These are phyloP conservation scores for Amphiprion clarkii DNA, from an alignment of 2,797 vertebrate genomes.

Conservation along the genomic window DNA sequence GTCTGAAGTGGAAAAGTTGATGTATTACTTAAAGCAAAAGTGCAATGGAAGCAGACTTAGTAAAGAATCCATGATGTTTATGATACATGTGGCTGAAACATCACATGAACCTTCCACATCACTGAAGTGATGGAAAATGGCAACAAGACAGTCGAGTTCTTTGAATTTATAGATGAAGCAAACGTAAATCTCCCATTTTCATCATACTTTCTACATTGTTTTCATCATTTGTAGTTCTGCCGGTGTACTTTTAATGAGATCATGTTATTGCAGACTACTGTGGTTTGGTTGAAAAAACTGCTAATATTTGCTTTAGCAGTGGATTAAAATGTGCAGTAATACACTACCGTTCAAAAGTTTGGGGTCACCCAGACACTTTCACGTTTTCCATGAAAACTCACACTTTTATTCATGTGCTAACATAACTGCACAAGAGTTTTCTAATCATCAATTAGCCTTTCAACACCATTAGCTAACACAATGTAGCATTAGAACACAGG, in stretches of 20 bases:
- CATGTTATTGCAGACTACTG: not conserved
- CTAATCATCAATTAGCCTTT: no score
- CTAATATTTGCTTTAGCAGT: not conserved
- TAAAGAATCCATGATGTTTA: not conserved
- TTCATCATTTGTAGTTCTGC: not conserved
- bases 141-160: not conserved
- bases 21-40: not conserved
- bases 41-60: not conserved
- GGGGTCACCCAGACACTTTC: no score
- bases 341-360: no score
- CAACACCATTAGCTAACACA: no score
- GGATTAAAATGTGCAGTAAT: not conserved
- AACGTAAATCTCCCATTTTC: no score
- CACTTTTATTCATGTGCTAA: no score
- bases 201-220: not conserved
- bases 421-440: no score
- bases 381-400: no score
- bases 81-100: not conserved
- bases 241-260: not conserved
- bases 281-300: constrained; percentile 2
- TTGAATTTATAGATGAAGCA: not conserved
- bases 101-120: not conserved
- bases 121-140: not conserved
- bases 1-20: not conserved
- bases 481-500: no score